Evolutionary conservation across 2,888 invertebrate genomes (phyloP).

Genomic region (Dyspetes luteomarginatus): DNA sequence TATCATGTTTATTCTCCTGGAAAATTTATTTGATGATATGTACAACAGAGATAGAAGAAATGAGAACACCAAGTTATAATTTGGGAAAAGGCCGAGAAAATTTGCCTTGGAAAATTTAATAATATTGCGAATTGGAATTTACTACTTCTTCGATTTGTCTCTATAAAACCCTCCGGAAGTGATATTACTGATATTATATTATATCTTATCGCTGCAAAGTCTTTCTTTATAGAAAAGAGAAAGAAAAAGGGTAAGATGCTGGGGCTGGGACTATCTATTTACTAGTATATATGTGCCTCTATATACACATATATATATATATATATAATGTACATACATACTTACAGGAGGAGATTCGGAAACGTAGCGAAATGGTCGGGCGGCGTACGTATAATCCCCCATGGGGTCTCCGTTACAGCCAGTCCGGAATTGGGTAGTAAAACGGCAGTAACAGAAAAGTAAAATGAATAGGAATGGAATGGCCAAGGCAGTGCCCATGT

Average conservation of each 20-base stretch:
- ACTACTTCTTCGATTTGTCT: slow-evolving; percentile 22
- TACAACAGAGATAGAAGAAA: not conserved
- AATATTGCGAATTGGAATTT: slow-evolving; percentile 38
- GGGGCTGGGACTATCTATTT: slow-evolving; percentile 2
- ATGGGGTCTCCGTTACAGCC: slow-evolving; percentile 64
- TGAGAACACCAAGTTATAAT: not conserved
- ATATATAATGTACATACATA: slow-evolving; percentile 65
- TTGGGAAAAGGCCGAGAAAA: not conserved
- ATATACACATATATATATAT: slow-evolving; percentile 14
- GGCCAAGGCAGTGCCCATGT: not conserved
- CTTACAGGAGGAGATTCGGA: slow-evolving; percentile 72
- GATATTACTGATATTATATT: slow-evolving; percentile 44
- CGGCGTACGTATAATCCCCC: slow-evolving; percentile 74
- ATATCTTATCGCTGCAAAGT: slow-evolving; percentile 23
- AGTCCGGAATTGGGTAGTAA: slow-evolving; percentile 73
- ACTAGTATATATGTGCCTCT: not conserved
- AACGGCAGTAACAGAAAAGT: slow-evolving; percentile 72
- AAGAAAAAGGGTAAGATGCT: slow-evolving; percentile 11
- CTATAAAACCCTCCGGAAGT: slow-evolving; percentile 18
- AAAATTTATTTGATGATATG: not conserved
- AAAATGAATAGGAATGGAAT: slow-evolving; percentile 72
- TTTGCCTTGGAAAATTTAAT: slow-evolving; percentile 12
- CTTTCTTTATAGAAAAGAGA: slow-evolving; percentile 12
- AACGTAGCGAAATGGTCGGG: slow-evolving; percentile 54
- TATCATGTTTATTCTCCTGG: not conserved